Conservation (phyloP, 1,140 invertebrate species). For the Sinella curviseta region DNA sequence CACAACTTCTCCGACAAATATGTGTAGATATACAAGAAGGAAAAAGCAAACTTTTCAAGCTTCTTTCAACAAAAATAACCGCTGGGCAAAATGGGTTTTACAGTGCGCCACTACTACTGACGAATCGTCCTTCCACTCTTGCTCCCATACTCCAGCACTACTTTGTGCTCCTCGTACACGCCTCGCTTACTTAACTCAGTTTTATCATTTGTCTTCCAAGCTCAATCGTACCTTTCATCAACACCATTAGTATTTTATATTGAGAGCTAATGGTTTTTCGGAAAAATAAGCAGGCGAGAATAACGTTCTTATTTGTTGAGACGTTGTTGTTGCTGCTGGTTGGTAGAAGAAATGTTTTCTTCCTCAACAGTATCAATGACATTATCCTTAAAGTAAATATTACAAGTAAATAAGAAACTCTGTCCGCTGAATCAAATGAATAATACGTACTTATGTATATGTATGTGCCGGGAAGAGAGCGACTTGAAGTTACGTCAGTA, state of each 20-base stretch:
- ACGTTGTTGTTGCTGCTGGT: too few species aligned
- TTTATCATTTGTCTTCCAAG: slow-evolving; percentile 15
- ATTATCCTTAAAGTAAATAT: not conserved
- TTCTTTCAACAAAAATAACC: slow-evolving; percentile 13
- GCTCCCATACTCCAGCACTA: too few species aligned
- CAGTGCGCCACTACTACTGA: too few species aligned
- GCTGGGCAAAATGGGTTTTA: not conserved
- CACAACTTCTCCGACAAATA: not conserved
- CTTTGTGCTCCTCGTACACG: too few species aligned
- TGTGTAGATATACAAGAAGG: not conserved
- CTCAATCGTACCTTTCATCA: slow-evolving; percentile 21
- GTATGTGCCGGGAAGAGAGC: too few species aligned
- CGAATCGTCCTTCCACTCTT: too few species aligned
- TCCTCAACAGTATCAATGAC: not conserved
- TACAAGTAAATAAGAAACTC: not conserved
- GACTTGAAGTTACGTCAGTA: too few species aligned
- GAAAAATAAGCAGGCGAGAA: not conserved
- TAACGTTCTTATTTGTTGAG: too few species aligned
- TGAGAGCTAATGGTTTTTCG: slow-evolving; percentile 9
- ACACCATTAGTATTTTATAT: slow-evolving; percentile 14
- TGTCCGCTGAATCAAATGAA: too few species aligned
- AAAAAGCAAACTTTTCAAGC: not conserved
- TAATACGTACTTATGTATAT: not conserved
- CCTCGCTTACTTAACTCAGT: slow-evolving; percentile 18
- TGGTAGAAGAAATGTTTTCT: too few species aligned